A percentile compares a stretch with the other conserved stretches of the same genome.
Conservation (phyloP, 2,797 vertebrate species). For the Darevskia nairensis region DNA sequence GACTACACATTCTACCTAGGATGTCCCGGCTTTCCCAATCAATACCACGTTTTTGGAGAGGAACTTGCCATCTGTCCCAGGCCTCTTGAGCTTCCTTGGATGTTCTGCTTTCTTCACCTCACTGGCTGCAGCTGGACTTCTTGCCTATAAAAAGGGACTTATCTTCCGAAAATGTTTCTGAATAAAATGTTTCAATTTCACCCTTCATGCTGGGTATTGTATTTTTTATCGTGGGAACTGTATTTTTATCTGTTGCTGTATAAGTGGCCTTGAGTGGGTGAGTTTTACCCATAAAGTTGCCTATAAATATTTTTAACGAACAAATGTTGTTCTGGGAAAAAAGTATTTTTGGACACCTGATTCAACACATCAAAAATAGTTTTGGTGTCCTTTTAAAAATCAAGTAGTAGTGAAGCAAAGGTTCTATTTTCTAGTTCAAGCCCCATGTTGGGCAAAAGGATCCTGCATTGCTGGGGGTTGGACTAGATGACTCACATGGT, state of each 20-base stretch:
- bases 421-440: slow-evolving; percentile 38
- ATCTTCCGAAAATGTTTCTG: slow-evolving; percentile 39
- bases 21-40: slow-evolving; percentile 77
- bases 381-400: slow-evolving; percentile 41
- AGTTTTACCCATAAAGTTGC: no score
- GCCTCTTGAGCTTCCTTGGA: slow-evolving; percentile 76
- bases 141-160: slow-evolving; percentile 72
- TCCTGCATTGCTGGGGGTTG: no score
- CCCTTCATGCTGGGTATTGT: slow-evolving; percentile 35
- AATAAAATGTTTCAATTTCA: slow-evolving; percentile 25
- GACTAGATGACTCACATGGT: no score
- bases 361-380: slow-evolving; percentile 59
- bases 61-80: slow-evolving; percentile 76
- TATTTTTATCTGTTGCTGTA: no score
- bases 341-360: slow-evolving; percentile 31
- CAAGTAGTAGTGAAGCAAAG: slow-evolving; percentile 13
- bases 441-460: no score
- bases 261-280: no score
- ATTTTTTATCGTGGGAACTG: background rate
- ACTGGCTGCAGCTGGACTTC: slow-evolving; percentile 62
- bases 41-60: slow-evolving; percentile 78
- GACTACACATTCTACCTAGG: slow-evolving; percentile 70
- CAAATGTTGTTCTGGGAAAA: slow-evolving; percentile 42
- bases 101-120: slow-evolving; percentile 68
- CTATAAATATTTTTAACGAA: no score